Evolutionary conservation across 2,113 vertebrate genomes (phyloP).

Genomic region (Rhizomys pruinosus): DNA sequence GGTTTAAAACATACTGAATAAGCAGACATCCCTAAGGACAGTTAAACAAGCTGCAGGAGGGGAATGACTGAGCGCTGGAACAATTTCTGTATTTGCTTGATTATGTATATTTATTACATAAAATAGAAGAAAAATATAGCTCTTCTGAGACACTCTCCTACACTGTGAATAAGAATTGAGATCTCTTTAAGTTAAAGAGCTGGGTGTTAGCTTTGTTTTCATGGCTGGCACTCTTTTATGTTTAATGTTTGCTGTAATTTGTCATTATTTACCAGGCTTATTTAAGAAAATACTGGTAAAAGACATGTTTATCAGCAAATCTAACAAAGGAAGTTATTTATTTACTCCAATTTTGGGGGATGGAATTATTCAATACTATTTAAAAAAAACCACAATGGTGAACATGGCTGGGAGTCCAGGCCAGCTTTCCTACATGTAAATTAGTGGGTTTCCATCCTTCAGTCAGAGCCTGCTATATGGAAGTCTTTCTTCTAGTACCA

Average conservation of each 20-base stretch:
- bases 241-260: conserved; percentile 29
- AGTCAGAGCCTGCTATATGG: not conserved
- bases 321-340: conserved; percentile 47
- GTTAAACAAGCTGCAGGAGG: conserved; percentile 49
- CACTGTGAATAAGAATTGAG: not conserved
- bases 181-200: conserved; percentile 62
- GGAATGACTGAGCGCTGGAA: conserved; percentile 37
- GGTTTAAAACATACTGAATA: conserved; percentile 46
- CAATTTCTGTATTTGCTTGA: conserved; percentile 50
- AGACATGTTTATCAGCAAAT: conserved; percentile 30
- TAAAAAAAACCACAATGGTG: not conserved
- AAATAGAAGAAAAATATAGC: conserved; percentile 63
- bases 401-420: conserved; percentile 19
- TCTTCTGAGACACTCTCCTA: conserved; percentile 54
- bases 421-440: conserved; percentile 37
- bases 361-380: conserved; percentile 17
- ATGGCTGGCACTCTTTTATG: conserved; percentile 58
- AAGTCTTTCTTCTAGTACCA: conserved; percentile 35
- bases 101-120: conserved; percentile 61
- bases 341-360: conserved; percentile 41
- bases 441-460: conserved; percentile 1
- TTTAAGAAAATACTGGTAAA: conserved; percentile 67
- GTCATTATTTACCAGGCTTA: conserved; percentile 49
- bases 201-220: conserved; percentile 64
- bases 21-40: conserved; percentile 53